phyloP scores from a whole-genome alignment of 2,888 invertebrate genomes.

The Gibbula magus region DNA sequence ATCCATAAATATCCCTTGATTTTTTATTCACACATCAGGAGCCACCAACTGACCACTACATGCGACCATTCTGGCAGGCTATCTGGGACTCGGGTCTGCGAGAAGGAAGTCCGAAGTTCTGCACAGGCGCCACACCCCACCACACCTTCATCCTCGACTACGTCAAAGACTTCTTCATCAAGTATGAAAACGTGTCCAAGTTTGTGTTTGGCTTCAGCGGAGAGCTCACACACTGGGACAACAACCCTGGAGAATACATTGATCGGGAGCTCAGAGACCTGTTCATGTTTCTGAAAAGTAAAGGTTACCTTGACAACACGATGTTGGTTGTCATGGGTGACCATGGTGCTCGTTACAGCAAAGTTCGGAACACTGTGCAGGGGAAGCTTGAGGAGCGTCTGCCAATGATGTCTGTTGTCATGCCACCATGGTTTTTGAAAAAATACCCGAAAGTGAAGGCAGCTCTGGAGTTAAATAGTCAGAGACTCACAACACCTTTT shows the following conservation, averaged over 20 bases:
- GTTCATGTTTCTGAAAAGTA: constrained; percentile 49
- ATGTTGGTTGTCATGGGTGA: constrained; percentile 68
- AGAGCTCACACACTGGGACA: constrained; percentile 68
- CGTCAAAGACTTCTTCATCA: constrained; percentile 63
- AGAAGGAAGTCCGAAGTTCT: constrained; percentile 51
- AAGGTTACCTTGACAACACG: constrained; percentile 64
- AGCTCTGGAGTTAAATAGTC: constrained; percentile 58
- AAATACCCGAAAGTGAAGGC: constrained; percentile 47
- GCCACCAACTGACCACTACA: constrained; percentile 72
- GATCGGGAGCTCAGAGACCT: constrained; percentile 64
- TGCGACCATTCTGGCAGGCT: constrained; percentile 71
- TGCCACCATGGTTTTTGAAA: constrained; percentile 60
- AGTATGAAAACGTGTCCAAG: constrained; percentile 63
- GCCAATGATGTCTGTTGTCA: constrained; percentile 68
- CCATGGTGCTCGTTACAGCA: constrained; percentile 68
- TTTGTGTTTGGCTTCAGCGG: constrained; percentile 67
- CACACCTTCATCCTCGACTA: constrained; percentile 67
- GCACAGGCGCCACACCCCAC: constrained; percentile 64
- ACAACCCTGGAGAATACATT: constrained; percentile 67
- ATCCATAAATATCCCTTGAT: too few relatives aligned
- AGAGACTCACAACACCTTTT: constrained; percentile 67
- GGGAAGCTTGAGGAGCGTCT: constrained; percentile 71
- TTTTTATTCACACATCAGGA: constrained; percentile 3
- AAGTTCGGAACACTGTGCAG: constrained; percentile 62
- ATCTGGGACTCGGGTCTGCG: constrained; percentile 53